phyloP scores from a whole-genome alignment of 2,113 vertebrate species.

The Hoplias malabaricus region DNA sequence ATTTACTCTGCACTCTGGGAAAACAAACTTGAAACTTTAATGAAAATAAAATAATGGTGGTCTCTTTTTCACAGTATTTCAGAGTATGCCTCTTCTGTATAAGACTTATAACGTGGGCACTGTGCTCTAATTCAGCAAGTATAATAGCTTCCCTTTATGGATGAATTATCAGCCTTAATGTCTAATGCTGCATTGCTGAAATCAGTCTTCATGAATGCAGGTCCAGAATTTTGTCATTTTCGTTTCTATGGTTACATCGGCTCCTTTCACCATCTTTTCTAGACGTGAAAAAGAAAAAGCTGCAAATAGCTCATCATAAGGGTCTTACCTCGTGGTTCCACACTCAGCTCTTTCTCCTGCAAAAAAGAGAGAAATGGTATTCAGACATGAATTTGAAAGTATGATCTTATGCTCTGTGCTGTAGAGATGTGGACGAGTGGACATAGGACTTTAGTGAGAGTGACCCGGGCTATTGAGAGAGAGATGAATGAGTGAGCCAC shows the following conservation, averaged over 20 bases:
- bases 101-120: too few relatives aligned
- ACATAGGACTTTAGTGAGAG: slow-evolving; percentile 51
- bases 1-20: too few relatives aligned
- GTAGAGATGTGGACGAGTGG: slow-evolving; percentile 34
- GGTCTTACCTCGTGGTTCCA: slow-evolving; percentile 92
- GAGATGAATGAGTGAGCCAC: slow-evolving; percentile 60
- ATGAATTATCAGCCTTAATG: background rate
- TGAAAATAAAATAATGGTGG: too few relatives aligned
- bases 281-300: background rate
- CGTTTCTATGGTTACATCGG: background rate
- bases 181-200: too few relatives aligned
- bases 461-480: slow-evolving; percentile 58
- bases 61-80: too few relatives aligned
- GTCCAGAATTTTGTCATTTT: background rate
- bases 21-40: too few relatives aligned
- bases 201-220: background rate
- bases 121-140: background rate
- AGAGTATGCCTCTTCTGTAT: too few relatives aligned
- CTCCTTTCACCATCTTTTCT: background rate
- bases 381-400: slow-evolving; percentile 47
- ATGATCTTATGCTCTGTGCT: slow-evolving; percentile 41
- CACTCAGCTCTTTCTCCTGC: slow-evolving; percentile 94
- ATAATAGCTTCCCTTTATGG: background rate
- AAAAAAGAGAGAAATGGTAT: slow-evolving; percentile 50
- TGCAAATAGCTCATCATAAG: background rate